Base-by-base conservation (phyloP, 2,888 invertebrate species). In the Apodemia mormo region DNA sequence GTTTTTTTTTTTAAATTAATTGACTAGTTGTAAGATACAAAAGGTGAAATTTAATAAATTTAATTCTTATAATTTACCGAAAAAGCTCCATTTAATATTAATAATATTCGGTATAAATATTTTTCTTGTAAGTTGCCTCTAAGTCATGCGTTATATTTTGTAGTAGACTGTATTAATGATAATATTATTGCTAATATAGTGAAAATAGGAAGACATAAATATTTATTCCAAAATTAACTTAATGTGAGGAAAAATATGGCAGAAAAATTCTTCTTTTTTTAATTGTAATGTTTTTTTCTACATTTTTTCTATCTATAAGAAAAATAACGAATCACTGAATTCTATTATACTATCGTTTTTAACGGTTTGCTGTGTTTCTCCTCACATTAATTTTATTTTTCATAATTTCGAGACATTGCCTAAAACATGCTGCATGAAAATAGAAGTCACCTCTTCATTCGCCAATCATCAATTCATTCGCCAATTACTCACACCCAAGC, bases 361-460 rank as follows among this genome's bases (percentile, higher is more conserved):
- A 29, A 22, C 6, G n/a, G 29, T 29, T 6, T 9, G 10, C n/a
- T 12, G 1, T 61, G 33, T 61, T 61, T 61, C 14, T 61, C 33
- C 14, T 61, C 61, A 33, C 61, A 33, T 56, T 56, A 49, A 22
- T 29, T 54, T n/a, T 37, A 67, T 67, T 67, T 85, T 80, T 84
- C 78, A 84, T 81, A 76, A 79, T 78, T 80, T 77, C 73, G 71
- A 73, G 78, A 54, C 79, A 80, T 79, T 80, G 82, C 82, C 81
- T 80, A 81, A 79, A 90, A 90, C 22, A 90, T 90, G 89, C 74
- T 71, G 79, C 78, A 85, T 81, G 64, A 79, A 79, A 79, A 80
- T 88, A 87, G 88, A 90, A 89, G 80, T 85, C 91, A 90, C 88
- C 90, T 92, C 89, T 87, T 82, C n/a, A n/a, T n/a, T n/a, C n/a